phyloP scores from a whole-genome alignment of 2,113 vertebrate species.

The Neogobius melanostomus region DNA sequence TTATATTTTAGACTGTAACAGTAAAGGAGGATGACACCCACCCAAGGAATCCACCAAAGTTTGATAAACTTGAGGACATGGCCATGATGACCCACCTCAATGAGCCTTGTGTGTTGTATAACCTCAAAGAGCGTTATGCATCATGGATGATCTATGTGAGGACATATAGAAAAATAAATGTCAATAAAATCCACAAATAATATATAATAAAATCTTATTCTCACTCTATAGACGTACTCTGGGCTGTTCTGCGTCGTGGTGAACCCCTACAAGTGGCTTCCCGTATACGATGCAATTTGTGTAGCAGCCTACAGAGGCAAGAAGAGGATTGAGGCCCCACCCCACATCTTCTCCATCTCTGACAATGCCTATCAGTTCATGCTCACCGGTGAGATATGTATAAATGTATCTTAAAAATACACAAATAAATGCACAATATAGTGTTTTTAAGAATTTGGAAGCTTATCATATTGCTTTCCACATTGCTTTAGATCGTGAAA shows the following conservation, averaged over 20 bases:
- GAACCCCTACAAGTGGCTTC: constrained; percentile 89
- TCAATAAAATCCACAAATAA: neutral
- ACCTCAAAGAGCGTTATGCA: constrained; percentile 85
- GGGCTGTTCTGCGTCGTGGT: constrained; percentile 86
- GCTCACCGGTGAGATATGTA: constrained; percentile 62
- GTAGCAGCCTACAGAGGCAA: constrained; percentile 58
- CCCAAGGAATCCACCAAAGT: constrained; percentile 77
- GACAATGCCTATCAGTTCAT: constrained; percentile 75
- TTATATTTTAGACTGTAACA: constrained; percentile 28
- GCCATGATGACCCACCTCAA: constrained; percentile 89
- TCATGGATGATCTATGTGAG: constrained; percentile 89
- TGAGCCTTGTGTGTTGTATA: constrained; percentile 64
- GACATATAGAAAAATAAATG: neutral
- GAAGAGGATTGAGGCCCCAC: constrained; percentile 71
- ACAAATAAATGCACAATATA: too few species aligned
- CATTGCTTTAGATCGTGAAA: constrained; percentile 74
- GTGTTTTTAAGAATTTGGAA: too few species aligned
- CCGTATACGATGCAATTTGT: constrained; percentile 77
- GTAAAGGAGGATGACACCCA: constrained; percentile 74
- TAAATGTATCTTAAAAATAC: neutral
- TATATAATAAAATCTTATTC: too few species aligned
- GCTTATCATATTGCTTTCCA: neutral
- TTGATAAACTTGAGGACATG: constrained; percentile 87
- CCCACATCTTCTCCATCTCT: constrained; percentile 74
- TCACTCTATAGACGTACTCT: constrained; percentile 79